These are phyloP conservation scores for Cyclophora albipunctata DNA, from an alignment of 2,888 invertebrate species.

Conservation along the genomic window DNA sequence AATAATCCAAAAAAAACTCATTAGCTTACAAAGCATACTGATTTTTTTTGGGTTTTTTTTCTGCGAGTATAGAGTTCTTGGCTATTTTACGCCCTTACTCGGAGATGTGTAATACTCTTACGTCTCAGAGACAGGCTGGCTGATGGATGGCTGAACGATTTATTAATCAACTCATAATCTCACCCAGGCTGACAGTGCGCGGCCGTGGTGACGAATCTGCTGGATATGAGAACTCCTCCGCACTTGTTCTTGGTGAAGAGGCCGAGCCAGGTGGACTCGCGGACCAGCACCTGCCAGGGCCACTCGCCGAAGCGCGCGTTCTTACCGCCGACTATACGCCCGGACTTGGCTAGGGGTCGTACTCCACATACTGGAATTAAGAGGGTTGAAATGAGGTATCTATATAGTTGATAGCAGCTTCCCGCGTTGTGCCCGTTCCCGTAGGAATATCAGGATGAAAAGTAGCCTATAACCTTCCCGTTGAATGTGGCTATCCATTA, in stretches of 20 bases:
- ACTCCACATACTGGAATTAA: conserved; percentile 87
- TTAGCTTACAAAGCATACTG: too few species aligned
- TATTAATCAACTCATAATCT: conserved; percentile 26
- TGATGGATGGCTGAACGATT: background rate
- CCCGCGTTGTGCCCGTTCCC: too few species aligned
- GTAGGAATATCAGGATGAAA: too few species aligned
- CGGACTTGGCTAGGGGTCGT: conserved; percentile 84
- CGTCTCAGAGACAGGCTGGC: too few species aligned
- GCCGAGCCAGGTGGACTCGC: conserved; percentile 95
- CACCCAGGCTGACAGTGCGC: conserved; percentile 97
- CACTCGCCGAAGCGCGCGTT: conserved; percentile 90
- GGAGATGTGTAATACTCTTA: too few species aligned
- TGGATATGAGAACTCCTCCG: conserved; percentile 93
- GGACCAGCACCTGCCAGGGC: conserved; percentile 94
- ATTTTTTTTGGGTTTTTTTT: too few species aligned
- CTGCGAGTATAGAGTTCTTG: too few species aligned
- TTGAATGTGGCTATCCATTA: too few species aligned
- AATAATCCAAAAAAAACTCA: too few species aligned
- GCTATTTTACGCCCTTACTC: too few species aligned
- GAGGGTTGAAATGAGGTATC: background rate
- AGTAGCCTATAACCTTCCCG: too few species aligned
- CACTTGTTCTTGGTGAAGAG: conserved; percentile 96
- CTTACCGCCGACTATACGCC: conserved; percentile 92
- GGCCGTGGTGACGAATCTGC: conserved; percentile 90
- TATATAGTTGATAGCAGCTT: background rate